Evolutionary conservation across 1,140 invertebrate species (phyloP).

Genomic region (Mamestra configurata): DNA sequence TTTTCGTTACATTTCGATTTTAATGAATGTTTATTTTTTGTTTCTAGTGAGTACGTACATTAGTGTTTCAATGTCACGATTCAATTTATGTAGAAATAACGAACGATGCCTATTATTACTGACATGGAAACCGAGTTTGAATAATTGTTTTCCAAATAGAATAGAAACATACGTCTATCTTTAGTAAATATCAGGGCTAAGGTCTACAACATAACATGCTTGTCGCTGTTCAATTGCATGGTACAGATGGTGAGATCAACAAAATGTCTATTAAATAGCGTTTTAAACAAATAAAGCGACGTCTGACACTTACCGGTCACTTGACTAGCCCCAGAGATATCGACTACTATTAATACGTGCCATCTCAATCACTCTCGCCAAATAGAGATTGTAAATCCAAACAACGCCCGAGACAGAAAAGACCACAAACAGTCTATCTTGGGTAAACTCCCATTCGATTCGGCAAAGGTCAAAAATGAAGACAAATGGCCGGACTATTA

Average conservation of each 20-base stretch:
- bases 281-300: slow-evolving; percentile 25
- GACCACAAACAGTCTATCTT: background rate
- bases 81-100: background rate
- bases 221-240: background rate
- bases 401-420: background rate
- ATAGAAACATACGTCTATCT: background rate
- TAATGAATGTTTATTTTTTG: slow-evolving; percentile 39
- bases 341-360: background rate
- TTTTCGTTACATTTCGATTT: slow-evolving; percentile 33
- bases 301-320: slow-evolving; percentile 12
- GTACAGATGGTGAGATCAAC: background rate
- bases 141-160: background rate
- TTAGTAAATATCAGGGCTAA: slow-evolving; percentile 19
- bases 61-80: slow-evolving; percentile 2
- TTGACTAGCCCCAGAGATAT: background rate
- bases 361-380: slow-evolving; percentile 11
- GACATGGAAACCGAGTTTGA: background rate
- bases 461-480: slow-evolving; percentile 27
- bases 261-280: slow-evolving; percentile 12
- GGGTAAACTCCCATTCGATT: slow-evolving; percentile 26
- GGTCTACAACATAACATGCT: background rate
- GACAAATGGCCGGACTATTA: slow-evolving; percentile 28
- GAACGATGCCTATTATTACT: background rate
- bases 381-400: background rate
- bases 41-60: background rate